Evolutionary conservation across 1,140 invertebrate genomes (phyloP).

Genomic region (Calosoma granatense): DNA sequence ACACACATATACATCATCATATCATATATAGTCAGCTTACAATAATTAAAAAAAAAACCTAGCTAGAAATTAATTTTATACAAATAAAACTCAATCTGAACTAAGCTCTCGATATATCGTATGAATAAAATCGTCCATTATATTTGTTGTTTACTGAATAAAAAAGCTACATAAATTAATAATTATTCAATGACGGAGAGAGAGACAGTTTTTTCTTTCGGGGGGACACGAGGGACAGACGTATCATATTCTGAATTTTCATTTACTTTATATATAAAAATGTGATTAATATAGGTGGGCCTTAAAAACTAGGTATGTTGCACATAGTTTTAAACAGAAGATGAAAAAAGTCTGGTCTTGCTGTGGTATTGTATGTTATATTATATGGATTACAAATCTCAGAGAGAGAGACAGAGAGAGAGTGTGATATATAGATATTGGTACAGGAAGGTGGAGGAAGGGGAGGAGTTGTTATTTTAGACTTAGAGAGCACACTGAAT

Average conservation of each 20-base stretch:
- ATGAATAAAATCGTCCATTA: conserved; percentile 22
- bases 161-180: conserved; percentile 30
- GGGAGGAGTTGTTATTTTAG: too few species aligned
- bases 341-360: background rate
- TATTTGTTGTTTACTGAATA: conserved; percentile 26
- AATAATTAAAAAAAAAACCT: conserved; percentile 33
- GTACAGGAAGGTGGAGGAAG: too few species aligned
- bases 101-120: conserved; percentile 28
- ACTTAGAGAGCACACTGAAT: too few species aligned
- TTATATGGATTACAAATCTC: conserved; percentile 19
- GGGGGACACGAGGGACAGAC: conserved; percentile 16
- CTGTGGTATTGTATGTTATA: background rate
- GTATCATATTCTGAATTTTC: conserved; percentile 18
- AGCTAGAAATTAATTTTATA: conserved; percentile 34
- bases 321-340: conserved; percentile 24
- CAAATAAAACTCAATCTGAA: conserved; percentile 30
- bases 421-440: too few species aligned
- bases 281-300: conserved; percentile 16
- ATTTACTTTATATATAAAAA: conserved; percentile 15
- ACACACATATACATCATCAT: too few species aligned
- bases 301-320: conserved; percentile 28
- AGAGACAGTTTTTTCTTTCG: too few species aligned
- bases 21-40: conserved; percentile 28
- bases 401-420: too few species aligned
- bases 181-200: too few species aligned